Conservation (phyloP, 2,113 vertebrate genomes). For the Neoarius graeffei region DNA sequence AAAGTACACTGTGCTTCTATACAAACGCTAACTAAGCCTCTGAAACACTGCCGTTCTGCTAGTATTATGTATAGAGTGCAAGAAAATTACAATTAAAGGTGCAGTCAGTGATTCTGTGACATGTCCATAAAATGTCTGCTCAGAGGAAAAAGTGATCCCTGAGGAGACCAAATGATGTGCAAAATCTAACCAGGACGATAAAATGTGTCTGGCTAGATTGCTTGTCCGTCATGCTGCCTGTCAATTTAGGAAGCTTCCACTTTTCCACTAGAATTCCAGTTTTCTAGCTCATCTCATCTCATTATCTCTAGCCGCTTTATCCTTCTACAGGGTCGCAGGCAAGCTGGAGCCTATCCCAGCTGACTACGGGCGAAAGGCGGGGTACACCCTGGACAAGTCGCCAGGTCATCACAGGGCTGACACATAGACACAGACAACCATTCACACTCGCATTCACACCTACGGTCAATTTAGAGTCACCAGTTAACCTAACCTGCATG, state of each 20-base stretch:
- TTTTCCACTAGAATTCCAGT: not conserved
- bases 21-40: not conserved
- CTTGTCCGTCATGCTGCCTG: not conserved
- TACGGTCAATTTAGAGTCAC: too few species aligned
- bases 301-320: too few species aligned
- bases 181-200: not conserved
- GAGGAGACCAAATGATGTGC: not conserved
- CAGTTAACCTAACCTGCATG: too few species aligned
- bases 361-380: too few species aligned
- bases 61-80: not conserved
- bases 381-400: too few species aligned
- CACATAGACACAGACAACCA: too few species aligned
- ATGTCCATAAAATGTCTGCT: not conserved
- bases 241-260: not conserved
- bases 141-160: not conserved
- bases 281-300: not conserved
- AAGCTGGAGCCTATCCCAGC: too few species aligned
- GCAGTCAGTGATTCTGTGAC: not conserved
- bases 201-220: not conserved
- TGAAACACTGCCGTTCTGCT: not conserved
- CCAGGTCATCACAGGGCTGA: too few species aligned
- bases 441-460: too few species aligned
- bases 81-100: not conserved
- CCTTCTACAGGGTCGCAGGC: too few species aligned
- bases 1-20: not conserved